phyloP scores from a whole-genome alignment of 2,888 invertebrate species.

The Watsonalla binaria region DNA sequence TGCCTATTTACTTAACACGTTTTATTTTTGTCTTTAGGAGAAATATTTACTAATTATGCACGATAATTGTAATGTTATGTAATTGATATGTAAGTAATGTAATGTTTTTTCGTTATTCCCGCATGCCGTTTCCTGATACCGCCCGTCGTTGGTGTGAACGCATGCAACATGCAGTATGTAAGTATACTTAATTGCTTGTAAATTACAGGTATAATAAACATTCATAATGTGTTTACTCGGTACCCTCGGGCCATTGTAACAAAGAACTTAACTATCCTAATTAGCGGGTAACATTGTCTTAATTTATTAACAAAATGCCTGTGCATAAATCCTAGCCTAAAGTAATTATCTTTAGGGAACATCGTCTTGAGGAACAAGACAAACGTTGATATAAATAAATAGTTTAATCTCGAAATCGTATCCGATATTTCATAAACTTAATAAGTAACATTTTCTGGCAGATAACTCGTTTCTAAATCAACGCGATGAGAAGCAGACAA shows the following conservation, averaged over 20 bases:
- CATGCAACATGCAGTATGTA: conserved; percentile 53
- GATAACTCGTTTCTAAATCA: neutral
- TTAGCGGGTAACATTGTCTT: conserved; percentile 23
- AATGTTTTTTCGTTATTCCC: conserved; percentile 35
- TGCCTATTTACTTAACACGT: conserved; percentile 15
- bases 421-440: neutral
- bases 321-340: conserved; percentile 25
- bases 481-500: neutral
- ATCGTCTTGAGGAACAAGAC: conserved; percentile 6
- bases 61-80: conserved; percentile 18
- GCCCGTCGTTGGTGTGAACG: conserved; percentile 28
- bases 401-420: neutral
- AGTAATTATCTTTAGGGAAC: conserved; percentile 7
- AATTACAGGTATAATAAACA: conserved; percentile 26
- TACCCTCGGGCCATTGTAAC: conserved; percentile 26
- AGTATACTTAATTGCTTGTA: conserved; percentile 45
- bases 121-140: conserved; percentile 36
- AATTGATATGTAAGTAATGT: conserved; percentile 7
- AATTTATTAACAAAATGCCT: conserved; percentile 31
- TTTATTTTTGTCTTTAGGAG: conserved; percentile 9
- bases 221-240: conserved; percentile 16
- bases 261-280: conserved; percentile 31
- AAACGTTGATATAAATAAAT: neutral
- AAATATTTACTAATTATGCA: conserved; percentile 18
- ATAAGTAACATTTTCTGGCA: neutral